phyloP scores from a whole-genome alignment of 1,140 invertebrate genomes.

The Homarus americanus region DNA sequence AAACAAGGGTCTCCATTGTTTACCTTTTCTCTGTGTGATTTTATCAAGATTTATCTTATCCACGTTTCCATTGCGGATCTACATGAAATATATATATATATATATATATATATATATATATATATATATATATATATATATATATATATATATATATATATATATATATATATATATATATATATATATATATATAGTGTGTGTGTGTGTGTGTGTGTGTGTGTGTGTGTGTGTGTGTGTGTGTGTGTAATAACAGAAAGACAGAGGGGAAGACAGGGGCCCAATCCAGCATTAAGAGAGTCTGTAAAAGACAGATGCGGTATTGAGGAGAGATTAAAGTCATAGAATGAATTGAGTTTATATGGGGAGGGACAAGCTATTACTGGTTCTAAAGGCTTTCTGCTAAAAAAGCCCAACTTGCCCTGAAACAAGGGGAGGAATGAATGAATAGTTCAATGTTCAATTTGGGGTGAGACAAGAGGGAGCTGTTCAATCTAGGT shows the following conservation, averaged over 20 bases:
- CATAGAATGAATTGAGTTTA: background rate
- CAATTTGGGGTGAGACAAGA: conserved; percentile 4
- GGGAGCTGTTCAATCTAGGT: background rate
- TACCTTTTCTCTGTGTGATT: no score
- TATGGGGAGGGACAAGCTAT: conserved; percentile 4
- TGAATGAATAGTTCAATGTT: conserved; percentile 15
- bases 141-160: background rate
- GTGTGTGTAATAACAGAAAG: no score
- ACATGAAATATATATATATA: no score
- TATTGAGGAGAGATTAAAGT: background rate
- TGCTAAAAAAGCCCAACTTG: background rate
- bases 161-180: background rate
- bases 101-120: no score
- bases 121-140: background rate
- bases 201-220: no score
- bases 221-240: no score
- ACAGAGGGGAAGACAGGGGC: background rate
- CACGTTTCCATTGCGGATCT: no score
- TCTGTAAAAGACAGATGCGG: background rate
- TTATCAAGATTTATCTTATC: no score
- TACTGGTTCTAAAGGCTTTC: background rate
- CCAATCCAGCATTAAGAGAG: background rate
- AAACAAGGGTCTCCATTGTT: no score
- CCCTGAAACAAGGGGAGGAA: background rate
- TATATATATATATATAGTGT: no score